Base-by-base conservation (phyloP, 2,888 invertebrate species). In the Trypoxylon attenuatum region DNA sequence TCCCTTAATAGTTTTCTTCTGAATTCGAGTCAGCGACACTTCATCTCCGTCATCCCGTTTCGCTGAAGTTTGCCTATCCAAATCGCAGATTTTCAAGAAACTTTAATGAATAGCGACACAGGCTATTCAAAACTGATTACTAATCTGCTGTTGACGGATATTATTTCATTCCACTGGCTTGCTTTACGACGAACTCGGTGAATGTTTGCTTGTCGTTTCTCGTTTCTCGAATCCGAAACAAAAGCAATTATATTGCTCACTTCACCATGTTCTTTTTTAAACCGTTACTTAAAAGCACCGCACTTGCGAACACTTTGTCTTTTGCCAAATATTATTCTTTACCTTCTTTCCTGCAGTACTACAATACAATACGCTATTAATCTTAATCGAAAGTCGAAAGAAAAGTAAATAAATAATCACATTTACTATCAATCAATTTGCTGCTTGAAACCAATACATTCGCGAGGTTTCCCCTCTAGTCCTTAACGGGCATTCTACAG, bases 1-100 rank as follows among this genome's bases (percentile, higher is more conserved):
- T 27, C 55, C 52, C 23, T 22, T 55, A 56, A 65, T 55, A 61
- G 61, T 56, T 6, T 65, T 58, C 61, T 6, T 22, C 10, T 16
- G 61, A 65, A 65, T 21, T 15, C 10, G 52, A 41, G 46, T 47
- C 25, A 60, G 41, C 33, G 2, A 6, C 18, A 6, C 13, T 13
- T 23, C 16, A 5, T 18, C 13, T 5, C 22, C 42, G 15, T 41
- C 5, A 23, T n/a, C 5, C 18, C 42, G n/a, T 42, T 23, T 16
- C 43, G 33, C 42, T 21, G 38, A 53, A 46, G 25, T 15, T 39
- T 19, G 10, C 29, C 42, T 50, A 18, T 27, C 46, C 42, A 46
- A 42, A 27, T 5, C 25, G 27, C 22, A 5, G 33, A 13, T 21
- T 45, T 54, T 49, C 8, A 27, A 43, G 39, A 43, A 63, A 18